Base-by-base conservation (phyloP, 2,113 vertebrate genomes). In the Callithrix jacchus region DNA sequence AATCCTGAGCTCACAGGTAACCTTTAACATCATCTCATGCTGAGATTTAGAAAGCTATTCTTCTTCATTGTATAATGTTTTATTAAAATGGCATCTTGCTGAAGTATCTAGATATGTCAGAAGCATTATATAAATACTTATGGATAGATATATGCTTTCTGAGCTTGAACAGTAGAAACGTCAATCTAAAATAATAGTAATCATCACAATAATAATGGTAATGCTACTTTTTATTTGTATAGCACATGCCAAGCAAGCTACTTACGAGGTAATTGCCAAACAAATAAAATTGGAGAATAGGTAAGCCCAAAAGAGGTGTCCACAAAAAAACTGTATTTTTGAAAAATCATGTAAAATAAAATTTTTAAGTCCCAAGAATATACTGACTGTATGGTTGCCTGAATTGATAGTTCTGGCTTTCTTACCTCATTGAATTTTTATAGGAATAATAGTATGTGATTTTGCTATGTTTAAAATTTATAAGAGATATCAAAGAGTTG, bases 381-480 rank as follows among this genome's bases (percentile, higher is more conserved):
- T 79, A 81, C 27, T 91, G 35, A 81, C 23, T 91, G 30, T 45
- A 64, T 68, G 25, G 21, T 47, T 82, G 16, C n/a, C 21, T 70
- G 76, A 35, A 81, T 30, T 89, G 90, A 83, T 87, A 94, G 88
- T 94, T 94, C 77, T 87, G 21, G 0, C 54, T 94, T 93, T 84
- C 77, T 35, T 91, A 71, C 47, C 37, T 91, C 89, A 81, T 91
- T 80, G 74, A 71, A 95, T 95, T 93, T 88, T 94, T 93, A 94
- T 94, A 45, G 92, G 32, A 96, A 96, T 92, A 95, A 97, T 81
- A 95, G 13, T 92, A 96, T 94, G 84, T 25, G 95, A 97, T 95
- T 96, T 93, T 95, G 89, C 94, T 68, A 85, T 94, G 90, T 97
- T 96, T 95, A 97, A 98, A 97, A 96, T 97, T 85, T 97, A 97